Percentiles rank a stretch among this genome's conserved stretches.
These are phyloP conservation scores for Loriculus beryllinus DNA, from an alignment of 2,797 vertebrate genomes.

Conservation along the genomic window DNA sequence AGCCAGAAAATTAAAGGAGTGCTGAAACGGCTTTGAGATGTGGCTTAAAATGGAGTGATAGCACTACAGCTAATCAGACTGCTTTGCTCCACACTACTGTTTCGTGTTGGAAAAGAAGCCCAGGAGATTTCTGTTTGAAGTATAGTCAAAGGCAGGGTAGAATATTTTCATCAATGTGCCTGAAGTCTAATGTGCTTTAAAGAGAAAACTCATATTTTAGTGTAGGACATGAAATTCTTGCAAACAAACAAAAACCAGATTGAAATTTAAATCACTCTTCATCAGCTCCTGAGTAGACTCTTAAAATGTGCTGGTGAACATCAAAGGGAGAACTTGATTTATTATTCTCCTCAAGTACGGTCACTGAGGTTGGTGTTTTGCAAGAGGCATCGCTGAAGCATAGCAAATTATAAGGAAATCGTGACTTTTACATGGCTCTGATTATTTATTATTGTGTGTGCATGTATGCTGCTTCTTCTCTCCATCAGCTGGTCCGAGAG, in stretches of 20 bases:
- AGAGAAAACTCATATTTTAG: neutral
- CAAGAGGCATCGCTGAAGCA: neutral
- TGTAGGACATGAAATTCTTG: fast-evolving
- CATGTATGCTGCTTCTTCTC: neutral
- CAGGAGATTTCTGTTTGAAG: neutral
- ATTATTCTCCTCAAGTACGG: neutral
- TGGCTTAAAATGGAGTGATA: neutral
- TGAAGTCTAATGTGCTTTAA: neutral
- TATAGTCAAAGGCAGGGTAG: neutral
- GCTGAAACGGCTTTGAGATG: neutral
- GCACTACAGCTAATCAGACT: neutral
- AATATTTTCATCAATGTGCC: neutral
- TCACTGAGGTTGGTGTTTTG: neutral
- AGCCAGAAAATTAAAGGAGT: neutral
- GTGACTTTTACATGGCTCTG: neutral
- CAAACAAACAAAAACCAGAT: neutral
- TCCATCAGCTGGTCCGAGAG: neutral
- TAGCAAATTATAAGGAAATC: conserved; percentile 15
- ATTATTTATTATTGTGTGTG: neutral
- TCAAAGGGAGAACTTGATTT: neutral
- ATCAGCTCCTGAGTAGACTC: neutral
- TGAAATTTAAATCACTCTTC: neutral
- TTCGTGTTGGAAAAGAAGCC: neutral
- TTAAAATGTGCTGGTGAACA: neutral
- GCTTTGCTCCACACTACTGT: neutral